phyloP scores from a whole-genome alignment of 1,140 invertebrate genomes.

The Ceratina japonica region DNA sequence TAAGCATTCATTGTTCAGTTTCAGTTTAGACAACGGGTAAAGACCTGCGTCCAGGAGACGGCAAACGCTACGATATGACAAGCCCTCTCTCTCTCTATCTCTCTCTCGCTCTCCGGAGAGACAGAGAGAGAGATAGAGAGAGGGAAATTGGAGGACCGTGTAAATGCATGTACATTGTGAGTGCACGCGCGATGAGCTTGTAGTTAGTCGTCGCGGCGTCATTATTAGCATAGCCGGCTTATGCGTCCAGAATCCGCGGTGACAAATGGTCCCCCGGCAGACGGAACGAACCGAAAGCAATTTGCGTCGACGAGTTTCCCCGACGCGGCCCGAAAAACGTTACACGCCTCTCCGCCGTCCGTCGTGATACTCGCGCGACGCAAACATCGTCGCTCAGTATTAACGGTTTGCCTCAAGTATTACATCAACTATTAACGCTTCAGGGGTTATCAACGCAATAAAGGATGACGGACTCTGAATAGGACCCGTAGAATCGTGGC shows the following conservation, averaged over 20 bases:
- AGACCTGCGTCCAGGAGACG: conserved; percentile 40
- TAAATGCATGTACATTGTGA: conserved; percentile 70
- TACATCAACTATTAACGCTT: conserved; percentile 29
- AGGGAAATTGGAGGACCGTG: conserved; percentile 41
- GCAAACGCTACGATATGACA: conserved; percentile 12
- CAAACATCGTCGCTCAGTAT: neutral
- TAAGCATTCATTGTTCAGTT: conserved; percentile 58
- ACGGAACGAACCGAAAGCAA: conserved; percentile 59
- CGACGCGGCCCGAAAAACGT: conserved; percentile 45
- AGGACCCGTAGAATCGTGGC: too few species aligned
- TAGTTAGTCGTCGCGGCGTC: conserved; percentile 60
- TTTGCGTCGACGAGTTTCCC: conserved; percentile 48
- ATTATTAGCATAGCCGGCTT: conserved; percentile 63
- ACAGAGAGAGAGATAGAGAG: neutral
- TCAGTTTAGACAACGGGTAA: conserved; percentile 47
- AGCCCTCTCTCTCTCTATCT: too few species aligned
- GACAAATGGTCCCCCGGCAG: conserved; percentile 60
- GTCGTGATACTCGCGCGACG: too few species aligned
- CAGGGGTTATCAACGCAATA: neutral
- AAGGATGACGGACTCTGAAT: neutral
- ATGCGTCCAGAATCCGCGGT: conserved; percentile 56
- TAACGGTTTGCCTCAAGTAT: too few species aligned
- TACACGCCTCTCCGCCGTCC: neutral
- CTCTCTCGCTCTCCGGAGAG: too few species aligned
- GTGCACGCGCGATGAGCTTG: conserved; percentile 64